phyloP scores from a whole-genome alignment of 1,140 invertebrate species.

The Drosophila rufa region DNA sequence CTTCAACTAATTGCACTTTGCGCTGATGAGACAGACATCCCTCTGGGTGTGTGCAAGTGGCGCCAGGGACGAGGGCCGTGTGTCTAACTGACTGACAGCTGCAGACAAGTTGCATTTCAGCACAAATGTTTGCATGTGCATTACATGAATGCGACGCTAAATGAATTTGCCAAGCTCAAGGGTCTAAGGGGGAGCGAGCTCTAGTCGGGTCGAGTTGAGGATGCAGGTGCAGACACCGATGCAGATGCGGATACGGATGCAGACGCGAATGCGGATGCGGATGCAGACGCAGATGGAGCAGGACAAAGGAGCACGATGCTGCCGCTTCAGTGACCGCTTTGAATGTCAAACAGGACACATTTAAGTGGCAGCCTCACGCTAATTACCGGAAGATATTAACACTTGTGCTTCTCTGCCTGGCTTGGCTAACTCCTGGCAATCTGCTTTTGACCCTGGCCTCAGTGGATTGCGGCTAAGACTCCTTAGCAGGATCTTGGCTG shows the following conservation, averaged over 20 bases:
- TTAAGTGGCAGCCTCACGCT: slow-evolving; percentile 71
- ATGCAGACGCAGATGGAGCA: slow-evolving; percentile 16
- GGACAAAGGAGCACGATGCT: slow-evolving; percentile 45
- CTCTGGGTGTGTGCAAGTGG: slow-evolving; percentile 28
- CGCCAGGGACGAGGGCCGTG: slow-evolving; percentile 21
- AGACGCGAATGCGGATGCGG: slow-evolving; percentile 13
- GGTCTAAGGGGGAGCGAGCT: slow-evolving; percentile 12
- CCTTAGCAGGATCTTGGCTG: slow-evolving; percentile 2
- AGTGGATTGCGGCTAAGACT: slow-evolving; percentile 19
- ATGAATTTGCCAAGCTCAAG: slow-evolving; percentile 68
- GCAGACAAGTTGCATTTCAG: slow-evolving; percentile 82
- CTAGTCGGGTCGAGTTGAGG: slow-evolving; percentile 21
- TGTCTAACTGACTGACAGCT: slow-evolving; percentile 77
- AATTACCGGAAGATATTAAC: slow-evolving; percentile 82
- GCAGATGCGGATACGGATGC: slow-evolving; percentile 34
- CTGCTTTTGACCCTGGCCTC: slow-evolving; percentile 65
- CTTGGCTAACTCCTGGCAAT: slow-evolving; percentile 3
- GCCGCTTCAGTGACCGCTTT: slow-evolving; percentile 74
- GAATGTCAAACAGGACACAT: slow-evolving; percentile 72
- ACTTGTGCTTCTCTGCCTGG: slow-evolving; percentile 57
- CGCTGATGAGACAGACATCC: slow-evolving; percentile 79
- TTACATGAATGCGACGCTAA: slow-evolving; percentile 73
- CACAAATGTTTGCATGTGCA: slow-evolving; percentile 81
- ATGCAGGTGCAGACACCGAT: slow-evolving; percentile 23
- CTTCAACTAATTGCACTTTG: slow-evolving; percentile 83